Percentiles rank a stretch among this genome's conserved stretches.
Evolutionary conservation across 35 echinoderm and acorn worm species (phyloP).

Genomic region (Ptychodera flava): DNA sequence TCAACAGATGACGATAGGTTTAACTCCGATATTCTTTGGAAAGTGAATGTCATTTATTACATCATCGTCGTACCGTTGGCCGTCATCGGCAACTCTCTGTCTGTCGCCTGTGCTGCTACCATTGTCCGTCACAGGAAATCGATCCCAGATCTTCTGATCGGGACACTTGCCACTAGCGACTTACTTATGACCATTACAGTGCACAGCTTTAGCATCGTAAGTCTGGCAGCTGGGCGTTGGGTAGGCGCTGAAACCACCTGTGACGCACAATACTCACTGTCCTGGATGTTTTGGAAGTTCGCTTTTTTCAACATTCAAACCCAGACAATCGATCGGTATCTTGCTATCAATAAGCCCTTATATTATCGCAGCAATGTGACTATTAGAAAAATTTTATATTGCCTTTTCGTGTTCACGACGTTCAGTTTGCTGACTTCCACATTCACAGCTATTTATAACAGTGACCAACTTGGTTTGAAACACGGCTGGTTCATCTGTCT

Average conservation of each 20-base stretch:
- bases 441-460: conserved; percentile 38
- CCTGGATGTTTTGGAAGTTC: conserved; percentile 57
- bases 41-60: conserved; percentile 20
- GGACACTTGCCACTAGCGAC: conserved; percentile 31
- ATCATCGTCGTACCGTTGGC: conserved; percentile 19
- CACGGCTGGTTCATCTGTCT: conserved; percentile 54
- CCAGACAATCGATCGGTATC: conserved; percentile 49
- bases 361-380: conserved; percentile 30
- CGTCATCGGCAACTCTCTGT: conserved; percentile 39
- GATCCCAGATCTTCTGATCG: conserved; percentile 34
- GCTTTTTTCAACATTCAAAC: conserved; percentile 49
- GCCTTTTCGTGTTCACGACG: background rate
- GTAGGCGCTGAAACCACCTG: conserved; percentile 21
- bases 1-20: background rate
- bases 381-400: background rate
- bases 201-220: conserved; percentile 28
- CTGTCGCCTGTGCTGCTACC: conserved; percentile 27
- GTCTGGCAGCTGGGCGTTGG: conserved; percentile 23
- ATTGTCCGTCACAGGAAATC: conserved; percentile 35
- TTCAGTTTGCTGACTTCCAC: conserved; percentile 49
- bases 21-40: background rate
- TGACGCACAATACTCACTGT: conserved; percentile 48
- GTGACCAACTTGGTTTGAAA: conserved; percentile 21
- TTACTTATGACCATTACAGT: conserved; percentile 32
- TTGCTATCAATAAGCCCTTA: conserved; percentile 48